phyloP scores from a whole-genome alignment of 2,797 vertebrate species.

The Strix occidentalis region DNA sequence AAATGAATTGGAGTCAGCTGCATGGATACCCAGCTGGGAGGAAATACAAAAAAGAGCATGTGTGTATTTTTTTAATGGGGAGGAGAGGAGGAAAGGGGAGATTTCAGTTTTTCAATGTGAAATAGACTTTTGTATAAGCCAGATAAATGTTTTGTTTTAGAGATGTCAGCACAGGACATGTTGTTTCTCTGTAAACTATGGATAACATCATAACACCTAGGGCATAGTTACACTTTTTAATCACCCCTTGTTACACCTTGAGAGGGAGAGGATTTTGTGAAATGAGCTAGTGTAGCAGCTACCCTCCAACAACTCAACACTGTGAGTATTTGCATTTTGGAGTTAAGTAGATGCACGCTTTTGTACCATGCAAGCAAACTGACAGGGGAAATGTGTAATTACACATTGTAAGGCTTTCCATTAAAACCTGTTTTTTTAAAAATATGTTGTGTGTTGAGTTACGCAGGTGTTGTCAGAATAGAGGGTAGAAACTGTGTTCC shows the following conservation, averaged over 20 bases:
- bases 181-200: constrained; percentile 3
- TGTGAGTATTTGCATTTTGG: background rate
- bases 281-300: background rate
- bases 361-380: background rate
- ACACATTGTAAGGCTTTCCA: background rate
- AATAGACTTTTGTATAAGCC: background rate
- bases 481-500: background rate
- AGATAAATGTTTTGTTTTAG: background rate
- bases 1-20: background rate
- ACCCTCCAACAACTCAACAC: background rate
- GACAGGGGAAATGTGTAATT: background rate
- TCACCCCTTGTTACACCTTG: background rate
- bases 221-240: background rate
- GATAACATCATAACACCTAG: background rate
- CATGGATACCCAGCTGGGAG: background rate
- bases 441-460: background rate
- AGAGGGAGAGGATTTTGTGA: background rate
- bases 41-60: background rate
- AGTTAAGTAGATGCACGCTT: background rate
- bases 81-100: background rate
- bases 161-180: background rate
- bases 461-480: background rate
- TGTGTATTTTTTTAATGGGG: background rate
- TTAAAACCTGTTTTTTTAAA: accelerated
- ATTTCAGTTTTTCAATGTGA: background rate